Evolutionary conservation across 2,797 vertebrate species (phyloP), one percentile per base, ranked within the genome.

Genomic region (Malurus leucopterus): DNA sequence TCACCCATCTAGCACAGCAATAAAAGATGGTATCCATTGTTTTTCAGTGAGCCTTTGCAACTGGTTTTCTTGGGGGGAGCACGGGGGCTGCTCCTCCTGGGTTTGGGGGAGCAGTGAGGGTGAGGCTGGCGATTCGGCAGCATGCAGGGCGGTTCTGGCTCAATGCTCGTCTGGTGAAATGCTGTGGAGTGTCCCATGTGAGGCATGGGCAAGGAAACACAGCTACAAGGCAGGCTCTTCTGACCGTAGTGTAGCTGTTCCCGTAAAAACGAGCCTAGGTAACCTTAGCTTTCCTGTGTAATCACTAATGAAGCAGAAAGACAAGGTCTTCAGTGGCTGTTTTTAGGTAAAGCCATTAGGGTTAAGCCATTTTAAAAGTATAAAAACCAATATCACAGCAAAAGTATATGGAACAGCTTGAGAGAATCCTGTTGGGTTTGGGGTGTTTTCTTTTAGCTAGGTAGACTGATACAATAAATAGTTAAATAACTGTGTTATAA

Each of bases 111-210:
- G 73, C 40, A 1, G 46, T 1, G 5, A 55, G 88, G 49, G 58
- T 51, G 65, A 90, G 71, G 68, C 8, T 58, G 54, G 54, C 40
- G 78, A 43, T 67, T 93, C 0, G 15, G 59, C 47, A n/a, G 89
- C 26, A 3, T 11, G 30, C 23, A 3, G 68, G 64, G 89, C 2
- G 8, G 61, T 53, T 83, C 88, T 82, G 86, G 36, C 91, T 85
- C 79, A 32, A 24, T 41, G 72, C 88, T 69, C 30, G 59, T 36
- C 53, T 73, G 50, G 27, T 75, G 84, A 81, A 85, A 90, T 81
- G 70, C 84, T 44, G 13, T 65, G 73, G 91, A 91, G 76, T 88
- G 92, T 96, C 89, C 94, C 91, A 61, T 93, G 93, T 90, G 94
- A 95, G 71, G 68, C 93, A 78, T 38, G 50, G 84, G 62, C 86